phyloP scores from a whole-genome alignment of 2,797 vertebrate genomes.

The Halcyon leucocephala region DNA sequence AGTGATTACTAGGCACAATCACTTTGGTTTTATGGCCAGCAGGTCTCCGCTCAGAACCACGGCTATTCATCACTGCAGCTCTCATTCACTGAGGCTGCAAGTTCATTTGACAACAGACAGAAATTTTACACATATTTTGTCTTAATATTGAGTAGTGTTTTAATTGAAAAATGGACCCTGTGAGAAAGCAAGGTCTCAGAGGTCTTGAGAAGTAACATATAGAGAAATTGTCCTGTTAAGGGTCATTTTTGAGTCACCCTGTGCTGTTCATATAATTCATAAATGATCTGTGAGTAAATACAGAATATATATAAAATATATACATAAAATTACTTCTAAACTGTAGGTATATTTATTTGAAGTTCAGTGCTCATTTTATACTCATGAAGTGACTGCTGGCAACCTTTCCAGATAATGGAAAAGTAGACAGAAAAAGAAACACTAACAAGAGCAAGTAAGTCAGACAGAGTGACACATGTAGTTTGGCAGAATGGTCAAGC shows the following conservation, averaged over 20 bases:
- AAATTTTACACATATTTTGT: neutral
- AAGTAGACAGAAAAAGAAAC: neutral
- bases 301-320: neutral
- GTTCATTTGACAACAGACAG: neutral
- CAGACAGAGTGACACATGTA: neutral
- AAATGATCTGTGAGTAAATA: neutral
- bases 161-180: neutral
- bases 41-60: neutral
- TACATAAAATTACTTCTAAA: neutral
- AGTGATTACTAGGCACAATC: neutral
- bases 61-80: neutral
- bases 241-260: neutral
- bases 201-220: neutral
- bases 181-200: neutral
- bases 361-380: neutral
- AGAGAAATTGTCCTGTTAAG: neutral
- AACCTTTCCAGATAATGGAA: neutral
- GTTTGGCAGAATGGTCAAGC: neutral
- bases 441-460: neutral
- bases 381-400: neutral
- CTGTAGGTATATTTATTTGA: neutral
- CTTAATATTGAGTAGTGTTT: neutral
- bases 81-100: neutral
- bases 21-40: neutral
- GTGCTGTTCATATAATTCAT: neutral